These are phyloP conservation scores for Enteromius paludinosus DNA, from an alignment of 2,797 vertebrate species.

Conservation along the genomic window DNA sequence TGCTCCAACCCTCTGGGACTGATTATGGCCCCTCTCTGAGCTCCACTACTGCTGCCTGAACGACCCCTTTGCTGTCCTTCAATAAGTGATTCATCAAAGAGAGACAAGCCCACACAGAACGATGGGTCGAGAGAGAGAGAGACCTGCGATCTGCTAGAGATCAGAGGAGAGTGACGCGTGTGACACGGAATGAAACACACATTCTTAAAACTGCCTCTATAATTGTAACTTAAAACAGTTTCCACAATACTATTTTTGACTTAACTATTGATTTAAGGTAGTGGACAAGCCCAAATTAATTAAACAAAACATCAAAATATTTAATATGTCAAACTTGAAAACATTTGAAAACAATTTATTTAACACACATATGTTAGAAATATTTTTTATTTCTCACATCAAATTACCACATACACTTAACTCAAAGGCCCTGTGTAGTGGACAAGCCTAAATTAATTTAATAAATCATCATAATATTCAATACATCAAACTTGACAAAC, in stretches of 20 bases:
- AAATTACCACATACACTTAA: neutral
- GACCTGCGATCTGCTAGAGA: slow-evolving; percentile 17
- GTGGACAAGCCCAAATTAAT: neutral
- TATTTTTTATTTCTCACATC: neutral
- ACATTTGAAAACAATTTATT: neutral
- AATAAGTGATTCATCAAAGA: slow-evolving; percentile 47
- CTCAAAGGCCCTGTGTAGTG: neutral
- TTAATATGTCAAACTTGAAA: neutral
- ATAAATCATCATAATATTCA: neutral
- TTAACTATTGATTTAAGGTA: neutral
- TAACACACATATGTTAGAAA: neutral
- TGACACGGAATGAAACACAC: neutral
- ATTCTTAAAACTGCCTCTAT: slow-evolving; percentile 19
- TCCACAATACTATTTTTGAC: neutral
- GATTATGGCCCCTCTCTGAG: slow-evolving; percentile 31
- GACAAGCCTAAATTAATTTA: neutral
- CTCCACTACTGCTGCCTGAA: slow-evolving; percentile 37
- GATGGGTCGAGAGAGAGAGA: slow-evolving; percentile 1
- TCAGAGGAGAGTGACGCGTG: neutral
- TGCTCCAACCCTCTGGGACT: slow-evolving; percentile 50
- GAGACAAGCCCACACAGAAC: slow-evolving; percentile 26
- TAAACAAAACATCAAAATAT: neutral
- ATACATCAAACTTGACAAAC: neutral
- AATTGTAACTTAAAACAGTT: neutral
- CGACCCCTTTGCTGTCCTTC: slow-evolving; percentile 40